Evolutionary conservation across 2,888 invertebrate genomes (phyloP).

Genomic region (Alentia gelatinosa): DNA sequence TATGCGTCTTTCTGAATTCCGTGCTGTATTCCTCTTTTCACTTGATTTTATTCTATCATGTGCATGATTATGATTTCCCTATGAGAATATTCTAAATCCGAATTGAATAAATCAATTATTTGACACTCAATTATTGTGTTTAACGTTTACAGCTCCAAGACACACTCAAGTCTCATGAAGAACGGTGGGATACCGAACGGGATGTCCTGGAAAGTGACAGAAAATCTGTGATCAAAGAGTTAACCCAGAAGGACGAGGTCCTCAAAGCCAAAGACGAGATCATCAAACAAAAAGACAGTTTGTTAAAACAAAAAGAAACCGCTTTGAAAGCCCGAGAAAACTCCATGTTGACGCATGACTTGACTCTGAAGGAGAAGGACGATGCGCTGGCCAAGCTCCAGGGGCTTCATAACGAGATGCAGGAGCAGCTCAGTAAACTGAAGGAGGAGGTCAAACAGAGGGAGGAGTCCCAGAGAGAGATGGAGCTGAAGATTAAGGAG

Average conservation of each 20-base stretch:
- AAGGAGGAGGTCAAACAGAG: slow-evolving; percentile 50
- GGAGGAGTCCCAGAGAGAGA: slow-evolving; percentile 59
- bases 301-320: slow-evolving; percentile 64
- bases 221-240: slow-evolving; percentile 61
- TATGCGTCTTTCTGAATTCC: too few relatives aligned
- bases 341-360: slow-evolving; percentile 10
- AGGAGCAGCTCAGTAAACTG: slow-evolving; percentile 68
- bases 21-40: too few relatives aligned
- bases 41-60: too few relatives aligned
- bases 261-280: slow-evolving; percentile 64
- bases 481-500: slow-evolving; percentile 66
- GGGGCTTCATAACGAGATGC: slow-evolving; percentile 68
- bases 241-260: slow-evolving; percentile 62
- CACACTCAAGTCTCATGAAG: slow-evolving; percentile 53
- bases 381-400: slow-evolving; percentile 57
- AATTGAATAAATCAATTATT: too few relatives aligned
- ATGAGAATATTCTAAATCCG: too few relatives aligned
- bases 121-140: neutral
- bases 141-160: neutral
- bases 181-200: slow-evolving; percentile 60
- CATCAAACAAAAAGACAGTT: slow-evolving; percentile 63
- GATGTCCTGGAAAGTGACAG: slow-evolving; percentile 57
- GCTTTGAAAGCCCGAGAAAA: slow-evolving; percentile 62
- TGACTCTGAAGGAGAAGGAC: slow-evolving; percentile 58
- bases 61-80: too few relatives aligned